phyloP scores from a whole-genome alignment of 2,888 invertebrate species.

The Xanthia togata region DNA sequence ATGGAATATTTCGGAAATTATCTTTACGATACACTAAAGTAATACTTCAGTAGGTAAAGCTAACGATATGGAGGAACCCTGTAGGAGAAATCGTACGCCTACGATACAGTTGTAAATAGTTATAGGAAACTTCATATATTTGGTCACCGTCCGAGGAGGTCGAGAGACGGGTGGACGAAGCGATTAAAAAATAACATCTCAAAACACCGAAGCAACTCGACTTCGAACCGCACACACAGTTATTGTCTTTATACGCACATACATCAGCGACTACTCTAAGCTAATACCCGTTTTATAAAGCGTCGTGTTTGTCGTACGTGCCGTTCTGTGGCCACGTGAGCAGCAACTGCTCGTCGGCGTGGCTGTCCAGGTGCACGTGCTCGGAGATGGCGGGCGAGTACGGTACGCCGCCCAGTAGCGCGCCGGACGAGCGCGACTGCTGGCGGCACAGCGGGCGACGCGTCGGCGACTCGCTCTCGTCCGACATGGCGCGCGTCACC shows the following conservation, averaged over 20 bases:
- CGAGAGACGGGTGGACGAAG: slow-evolving; percentile 82
- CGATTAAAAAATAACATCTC: slow-evolving; percentile 81
- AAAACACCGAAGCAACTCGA: slow-evolving; percentile 82
- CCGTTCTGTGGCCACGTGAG: slow-evolving; percentile 90
- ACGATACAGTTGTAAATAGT: slow-evolving; percentile 83
- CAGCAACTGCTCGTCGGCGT: slow-evolving; percentile 88
- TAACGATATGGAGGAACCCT: slow-evolving; percentile 91
- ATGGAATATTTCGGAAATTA: slow-evolving; percentile 86
- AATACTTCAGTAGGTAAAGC: slow-evolving; percentile 89
- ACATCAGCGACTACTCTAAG: slow-evolving; percentile 75
- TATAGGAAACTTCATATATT: slow-evolving; percentile 81
- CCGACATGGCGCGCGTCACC: slow-evolving; percentile 93
- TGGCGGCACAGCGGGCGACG: slow-evolving; percentile 86
- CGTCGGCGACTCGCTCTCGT: slow-evolving; percentile 92
- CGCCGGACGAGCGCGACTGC: slow-evolving; percentile 88
- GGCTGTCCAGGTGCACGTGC: slow-evolving; percentile 75
- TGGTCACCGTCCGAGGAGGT: slow-evolving; percentile 85
- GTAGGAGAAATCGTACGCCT: slow-evolving; percentile 87
- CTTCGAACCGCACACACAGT: slow-evolving; percentile 80
- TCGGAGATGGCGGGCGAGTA: slow-evolving; percentile 87
- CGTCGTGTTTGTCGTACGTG: slow-evolving; percentile 78
- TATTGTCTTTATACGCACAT: slow-evolving; percentile 83
- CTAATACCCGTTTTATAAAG: slow-evolving; percentile 85
- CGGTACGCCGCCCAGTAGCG: slow-evolving; percentile 84
- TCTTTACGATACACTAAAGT: slow-evolving; percentile 84